Conservation (phyloP, 2,888 invertebrate genomes). For the Bombylius discolor region DNA sequence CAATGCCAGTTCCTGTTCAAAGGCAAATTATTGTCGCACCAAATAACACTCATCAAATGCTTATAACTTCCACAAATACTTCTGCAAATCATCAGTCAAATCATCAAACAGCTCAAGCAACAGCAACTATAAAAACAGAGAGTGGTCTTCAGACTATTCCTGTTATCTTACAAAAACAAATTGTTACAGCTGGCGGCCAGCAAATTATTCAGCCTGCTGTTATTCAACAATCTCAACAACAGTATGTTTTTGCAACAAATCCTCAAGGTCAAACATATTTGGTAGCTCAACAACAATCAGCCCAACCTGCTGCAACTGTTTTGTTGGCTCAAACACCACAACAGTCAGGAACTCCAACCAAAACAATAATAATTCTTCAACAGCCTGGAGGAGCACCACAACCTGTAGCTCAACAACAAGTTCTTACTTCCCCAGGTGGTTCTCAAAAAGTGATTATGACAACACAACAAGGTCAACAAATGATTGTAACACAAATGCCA, state of each 20-base stretch:
- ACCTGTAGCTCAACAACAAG: constrained; percentile 24
- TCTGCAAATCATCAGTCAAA: neutral
- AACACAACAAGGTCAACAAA: constrained; percentile 50
- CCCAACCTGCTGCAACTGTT: constrained; percentile 43
- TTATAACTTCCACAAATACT: neutral
- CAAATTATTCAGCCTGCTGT: constrained; percentile 25
- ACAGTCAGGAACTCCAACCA: constrained; percentile 50
- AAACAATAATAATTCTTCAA: constrained; percentile 58
- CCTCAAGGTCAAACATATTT: constrained; percentile 49
- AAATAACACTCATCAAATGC: constrained; percentile 18
- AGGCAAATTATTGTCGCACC: constrained; percentile 31
- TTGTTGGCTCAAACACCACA: constrained; percentile 54
- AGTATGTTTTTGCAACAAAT: constrained; percentile 36
- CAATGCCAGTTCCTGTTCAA: constrained; percentile 23
- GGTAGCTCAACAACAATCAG: constrained; percentile 50
- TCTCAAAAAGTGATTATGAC: constrained; percentile 48
- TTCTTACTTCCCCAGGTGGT: constrained; percentile 24
- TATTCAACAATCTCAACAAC: constrained; percentile 32
- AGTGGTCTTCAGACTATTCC: constrained; percentile 34
- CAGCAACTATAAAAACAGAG: constrained; percentile 36
- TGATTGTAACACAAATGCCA: constrained; percentile 46
- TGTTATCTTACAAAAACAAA: constrained; percentile 28
- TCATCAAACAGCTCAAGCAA: constrained; percentile 16
- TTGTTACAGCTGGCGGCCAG: constrained; percentile 19
- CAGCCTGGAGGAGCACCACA: constrained; percentile 32